Base-by-base conservation (phyloP, 1,140 invertebrate species). In the Teleogryllus occipitalis region DNA sequence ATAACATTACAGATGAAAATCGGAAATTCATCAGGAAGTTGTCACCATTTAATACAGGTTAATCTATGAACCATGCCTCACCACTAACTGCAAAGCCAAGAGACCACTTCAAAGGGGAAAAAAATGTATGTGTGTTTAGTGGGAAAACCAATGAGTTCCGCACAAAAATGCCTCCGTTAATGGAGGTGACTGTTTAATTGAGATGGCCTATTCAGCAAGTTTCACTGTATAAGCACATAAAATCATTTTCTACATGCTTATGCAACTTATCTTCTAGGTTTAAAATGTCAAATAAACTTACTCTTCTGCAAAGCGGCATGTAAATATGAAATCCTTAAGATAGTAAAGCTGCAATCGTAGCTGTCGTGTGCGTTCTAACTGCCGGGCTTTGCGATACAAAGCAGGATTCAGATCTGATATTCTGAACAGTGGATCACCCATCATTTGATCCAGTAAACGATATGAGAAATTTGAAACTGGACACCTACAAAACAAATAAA, bases 401-500 rank as follows among this genome's bases (percentile, higher is more conserved):
- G 86, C 85, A 27, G 88, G 87, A 87, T 95, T 95, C 18, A 95
- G 86, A 82, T 93, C 92, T 7, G 88, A 87, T 65, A 96, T 89
- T 84, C 92, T 89, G 83, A 96, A 96, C 46, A 97, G 86, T 18
- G 95, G 94, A 86, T 96, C 95, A 39, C 86, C 85, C 81, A 89
- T 89, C 88, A 96, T 95, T 83, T 93, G 91, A 82, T 93, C 90
- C 79, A 97, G 86, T 27, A 97, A 86, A 78, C 93, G 89, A 82
- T 90, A 91, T 1, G 95, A 93, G 86, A 96, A 96, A 82, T 93
- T 93, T 39, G 93, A 95, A 7, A 97, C 94, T 8, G 90, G 88
- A 87, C 93, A 95, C 82, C 91, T 91, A 81, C 75, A 86, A 87
- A 82, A 78, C 78, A 82, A 80, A 81, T 76, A 82, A 78, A 39